Evolutionary conservation across 1,140 invertebrate species (phyloP).

Genomic region (Glomeris maerens): DNA sequence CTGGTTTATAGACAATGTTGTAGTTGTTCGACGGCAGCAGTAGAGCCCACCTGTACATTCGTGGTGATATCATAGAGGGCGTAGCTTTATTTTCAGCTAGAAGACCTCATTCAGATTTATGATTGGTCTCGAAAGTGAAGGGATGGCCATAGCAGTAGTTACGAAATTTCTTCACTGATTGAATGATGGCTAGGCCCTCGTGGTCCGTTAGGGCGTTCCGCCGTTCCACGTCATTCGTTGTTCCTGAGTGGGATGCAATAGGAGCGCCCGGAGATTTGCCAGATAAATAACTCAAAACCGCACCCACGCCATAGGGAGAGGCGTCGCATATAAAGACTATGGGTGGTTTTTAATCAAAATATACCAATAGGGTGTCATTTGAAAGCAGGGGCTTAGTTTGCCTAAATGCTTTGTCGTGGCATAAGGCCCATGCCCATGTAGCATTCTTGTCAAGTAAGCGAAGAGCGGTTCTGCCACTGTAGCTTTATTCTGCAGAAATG

Average conservation of each 20-base stretch:
- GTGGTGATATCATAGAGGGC: constrained; percentile 22
- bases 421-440: too few relatives aligned
- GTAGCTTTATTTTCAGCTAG: constrained; percentile 26
- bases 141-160: constrained; percentile 33
- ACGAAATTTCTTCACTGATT: constrained; percentile 35
- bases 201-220: constrained; percentile 40
- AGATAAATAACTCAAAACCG: too few relatives aligned
- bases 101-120: constrained; percentile 31
- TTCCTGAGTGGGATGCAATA: constrained; percentile 32
- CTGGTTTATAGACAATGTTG: constrained; percentile 18
- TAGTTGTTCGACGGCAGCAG: constrained; percentile 13
- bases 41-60: constrained; percentile 20
- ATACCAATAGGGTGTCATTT: too few relatives aligned
- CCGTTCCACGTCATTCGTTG: constrained; percentile 30
- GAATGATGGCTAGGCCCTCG: constrained; percentile 37
- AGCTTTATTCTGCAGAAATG: too few relatives aligned
- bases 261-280: too few relatives aligned
- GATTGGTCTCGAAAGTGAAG: constrained; percentile 34
- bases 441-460: too few relatives aligned
- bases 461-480: too few relatives aligned
- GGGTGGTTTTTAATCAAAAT: too few relatives aligned
- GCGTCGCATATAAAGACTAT: too few relatives aligned
- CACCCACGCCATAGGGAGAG: too few relatives aligned
- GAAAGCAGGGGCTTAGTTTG: too few relatives aligned
- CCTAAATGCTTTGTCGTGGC: too few relatives aligned